Evolutionary conservation across 92 coral and sea anemone species (phyloP).

Genomic region (Porites lobata): DNA sequence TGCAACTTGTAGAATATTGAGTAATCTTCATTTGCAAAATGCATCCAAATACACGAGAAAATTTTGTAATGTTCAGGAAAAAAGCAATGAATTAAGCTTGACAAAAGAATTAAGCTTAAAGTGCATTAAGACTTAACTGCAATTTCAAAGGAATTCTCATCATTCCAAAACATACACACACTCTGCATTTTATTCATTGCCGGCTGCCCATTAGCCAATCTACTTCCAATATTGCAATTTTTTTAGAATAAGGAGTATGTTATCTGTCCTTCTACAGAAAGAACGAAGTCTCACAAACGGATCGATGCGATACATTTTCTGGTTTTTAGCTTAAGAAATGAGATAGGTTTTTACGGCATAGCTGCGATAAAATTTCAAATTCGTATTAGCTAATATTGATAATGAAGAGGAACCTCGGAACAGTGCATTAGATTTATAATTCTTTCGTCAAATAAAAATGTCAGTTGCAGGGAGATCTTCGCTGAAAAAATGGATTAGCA

Average conservation of each 20-base stretch:
- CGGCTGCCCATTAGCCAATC: not conserved
- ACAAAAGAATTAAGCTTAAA: not conserved
- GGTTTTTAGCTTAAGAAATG: not conserved
- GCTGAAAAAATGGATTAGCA: not conserved
- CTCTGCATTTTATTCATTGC: not conserved
- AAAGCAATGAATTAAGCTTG: too few relatives aligned
- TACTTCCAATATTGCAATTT: not conserved
- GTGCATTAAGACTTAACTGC: not conserved
- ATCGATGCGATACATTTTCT: not conserved
- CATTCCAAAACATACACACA: not conserved
- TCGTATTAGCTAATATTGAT: constrained; percentile 23
- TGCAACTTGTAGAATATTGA: too few relatives aligned
- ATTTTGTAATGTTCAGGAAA: not conserved
- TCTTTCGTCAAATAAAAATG: not conserved
- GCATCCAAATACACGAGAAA: too few relatives aligned
- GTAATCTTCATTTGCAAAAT: too few relatives aligned
- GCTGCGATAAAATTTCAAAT: not conserved
- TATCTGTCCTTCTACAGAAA: not conserved
- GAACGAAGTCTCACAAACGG: not conserved
- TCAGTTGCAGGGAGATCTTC: not conserved
- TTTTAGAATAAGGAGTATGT: not conserved
- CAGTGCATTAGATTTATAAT: not conserved
- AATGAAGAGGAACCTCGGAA: not conserved
- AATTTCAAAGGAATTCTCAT: not conserved
- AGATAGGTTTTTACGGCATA: not conserved